A percentile compares a stretch with the other conserved stretches of the same genome.
phyloP scores from a whole-genome alignment of 1,140 invertebrate species.

The Apis laboriosa region DNA sequence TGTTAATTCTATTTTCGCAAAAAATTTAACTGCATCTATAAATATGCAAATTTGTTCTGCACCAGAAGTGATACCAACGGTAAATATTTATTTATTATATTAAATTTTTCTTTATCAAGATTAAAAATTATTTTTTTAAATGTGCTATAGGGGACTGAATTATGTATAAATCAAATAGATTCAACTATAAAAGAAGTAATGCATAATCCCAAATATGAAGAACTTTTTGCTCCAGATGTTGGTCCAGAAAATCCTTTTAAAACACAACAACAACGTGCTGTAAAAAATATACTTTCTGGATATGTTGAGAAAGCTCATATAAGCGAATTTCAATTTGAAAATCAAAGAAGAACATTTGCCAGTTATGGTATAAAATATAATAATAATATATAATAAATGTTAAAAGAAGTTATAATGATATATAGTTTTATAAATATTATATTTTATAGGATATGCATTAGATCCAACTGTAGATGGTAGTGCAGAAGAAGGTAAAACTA shows the following conservation, averaged over 20 bases:
- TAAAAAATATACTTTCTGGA: constrained; percentile 96
- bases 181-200: constrained; percentile 89
- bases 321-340: constrained; percentile 99
- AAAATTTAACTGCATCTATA: constrained; percentile 77
- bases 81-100: constrained; percentile 75
- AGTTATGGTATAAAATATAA: constrained; percentile 87
- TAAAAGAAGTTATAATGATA: neutral
- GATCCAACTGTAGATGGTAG: constrained; percentile 93
- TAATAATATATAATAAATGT: neutral
- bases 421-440: constrained; percentile 16
- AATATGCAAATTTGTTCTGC: constrained; percentile 88
- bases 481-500: constrained; percentile 83
- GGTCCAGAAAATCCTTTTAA: constrained; percentile 96
- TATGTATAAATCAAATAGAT: constrained; percentile 85
- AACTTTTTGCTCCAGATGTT: constrained; percentile 94
- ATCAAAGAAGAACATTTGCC: constrained; percentile 96
- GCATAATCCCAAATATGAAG: constrained; percentile 97
- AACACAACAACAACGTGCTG: constrained; percentile 92
- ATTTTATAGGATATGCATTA: constrained; percentile 90
- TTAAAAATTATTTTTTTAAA: neutral
- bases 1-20: constrained; percentile 9
- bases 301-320: constrained; percentile 97
- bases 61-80: constrained; percentile 89
- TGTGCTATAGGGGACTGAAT: constrained; percentile 80
- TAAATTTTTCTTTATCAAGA: neutral